Percentiles rank a stretch among this genome's conserved stretches.
Evolutionary conservation across 1,140 invertebrate species (phyloP).

Genomic region (Caenorhabditis inopinata): DNA sequence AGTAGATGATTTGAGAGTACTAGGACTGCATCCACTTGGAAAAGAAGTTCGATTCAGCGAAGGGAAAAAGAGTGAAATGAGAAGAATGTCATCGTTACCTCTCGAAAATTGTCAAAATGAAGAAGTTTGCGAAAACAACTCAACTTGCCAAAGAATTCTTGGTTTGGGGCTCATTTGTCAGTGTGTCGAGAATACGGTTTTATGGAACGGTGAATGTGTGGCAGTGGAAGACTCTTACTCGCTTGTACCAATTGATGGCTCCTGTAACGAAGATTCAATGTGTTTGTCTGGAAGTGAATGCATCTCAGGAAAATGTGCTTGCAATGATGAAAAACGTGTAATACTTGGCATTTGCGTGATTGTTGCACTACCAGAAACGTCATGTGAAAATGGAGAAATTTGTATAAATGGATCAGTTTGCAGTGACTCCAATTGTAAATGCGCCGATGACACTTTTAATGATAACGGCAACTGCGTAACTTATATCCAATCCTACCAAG

Average conservation of each 20-base stretch:
- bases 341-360: slow-evolving; percentile 41
- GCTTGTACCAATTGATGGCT: slow-evolving; percentile 44
- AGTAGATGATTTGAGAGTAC: neutral
- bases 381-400: slow-evolving; percentile 41
- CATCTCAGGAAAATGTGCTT: slow-evolving; percentile 37
- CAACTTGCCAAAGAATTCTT: slow-evolving; percentile 42
- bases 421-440: slow-evolving; percentile 39
- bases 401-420: slow-evolving; percentile 44
- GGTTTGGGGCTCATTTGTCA: slow-evolving; percentile 50
- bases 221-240: slow-evolving; percentile 25
- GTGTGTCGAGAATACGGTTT: slow-evolving; percentile 49
- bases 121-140: slow-evolving; percentile 46
- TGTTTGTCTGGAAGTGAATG: slow-evolving; percentile 55
- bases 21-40: slow-evolving; percentile 37
- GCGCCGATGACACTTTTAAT: neutral
- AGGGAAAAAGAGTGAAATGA: slow-evolving; percentile 43
- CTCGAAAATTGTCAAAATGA: slow-evolving; percentile 48
- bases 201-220: slow-evolving; percentile 50
- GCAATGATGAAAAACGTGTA: slow-evolving; percentile 22
- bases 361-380: slow-evolving; percentile 42
- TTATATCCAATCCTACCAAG: neutral
- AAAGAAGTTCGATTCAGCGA: slow-evolving; percentile 38
- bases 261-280: slow-evolving; percentile 50
- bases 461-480: slow-evolving; percentile 21
- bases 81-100: slow-evolving; percentile 43